Conservation (phyloP, 2,888 invertebrate genomes). For the Athripsodes cinereus region DNA sequence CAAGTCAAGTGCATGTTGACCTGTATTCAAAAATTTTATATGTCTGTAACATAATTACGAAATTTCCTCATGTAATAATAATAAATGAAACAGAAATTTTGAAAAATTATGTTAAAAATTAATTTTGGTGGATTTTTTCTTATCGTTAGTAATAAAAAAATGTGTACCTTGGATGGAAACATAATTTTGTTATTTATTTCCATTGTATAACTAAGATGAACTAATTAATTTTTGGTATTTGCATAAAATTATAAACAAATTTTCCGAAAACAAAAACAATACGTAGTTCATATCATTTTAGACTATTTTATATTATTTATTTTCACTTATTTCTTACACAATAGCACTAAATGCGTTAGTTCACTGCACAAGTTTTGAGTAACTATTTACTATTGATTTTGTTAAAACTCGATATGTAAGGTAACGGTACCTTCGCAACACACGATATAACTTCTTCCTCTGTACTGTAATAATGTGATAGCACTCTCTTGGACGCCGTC, state of each 20-base stretch:
- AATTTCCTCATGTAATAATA: too few species aligned
- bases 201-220: too few species aligned
- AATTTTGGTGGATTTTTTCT: neutral
- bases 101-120: too few species aligned
- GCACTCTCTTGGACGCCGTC: neutral
- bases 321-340: neutral
- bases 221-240: too few species aligned
- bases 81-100: too few species aligned
- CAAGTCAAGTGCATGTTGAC: constrained; percentile 13
- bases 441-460: neutral
- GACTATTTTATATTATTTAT: too few species aligned
- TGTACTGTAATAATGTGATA: neutral
- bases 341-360: neutral
- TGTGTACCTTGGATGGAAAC: too few species aligned
- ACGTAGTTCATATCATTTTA: too few species aligned
- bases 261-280: too few species aligned
- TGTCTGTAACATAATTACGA: too few species aligned
- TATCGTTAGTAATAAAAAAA: neutral
- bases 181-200: too few species aligned
- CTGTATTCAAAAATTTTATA: constrained; percentile 2
- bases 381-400: neutral
- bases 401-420: neutral
- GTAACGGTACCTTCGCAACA: neutral
- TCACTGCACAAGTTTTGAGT: neutral
- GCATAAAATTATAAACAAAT: too few species aligned